Conservation (phyloP, 1,140 invertebrate species). For the Phenacoccus solenopsis region DNA sequence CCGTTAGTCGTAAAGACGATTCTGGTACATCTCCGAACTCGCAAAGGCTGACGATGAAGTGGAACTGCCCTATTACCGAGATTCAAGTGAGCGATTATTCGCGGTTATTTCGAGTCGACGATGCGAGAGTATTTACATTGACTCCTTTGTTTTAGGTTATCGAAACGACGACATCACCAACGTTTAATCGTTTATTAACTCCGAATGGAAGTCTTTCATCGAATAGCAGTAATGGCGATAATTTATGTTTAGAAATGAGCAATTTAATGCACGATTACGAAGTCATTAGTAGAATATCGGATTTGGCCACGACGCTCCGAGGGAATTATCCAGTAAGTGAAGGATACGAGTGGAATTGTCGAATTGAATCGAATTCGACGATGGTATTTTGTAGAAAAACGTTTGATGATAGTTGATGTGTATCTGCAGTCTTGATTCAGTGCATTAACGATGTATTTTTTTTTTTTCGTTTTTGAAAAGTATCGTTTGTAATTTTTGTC, state of each 20-base stretch:
- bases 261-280: constrained; percentile 88
- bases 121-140: too few relatives aligned
- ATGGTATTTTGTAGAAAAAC: too few relatives aligned
- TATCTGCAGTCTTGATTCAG: too few relatives aligned
- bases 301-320: constrained; percentile 57
- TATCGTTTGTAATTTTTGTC: too few relatives aligned
- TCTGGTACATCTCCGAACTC: constrained; percentile 44
- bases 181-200: constrained; percentile 57
- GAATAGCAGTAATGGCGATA: constrained; percentile 53
- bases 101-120: too few relatives aligned
- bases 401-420: too few relatives aligned
- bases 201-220: constrained; percentile 62
- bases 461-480: too few relatives aligned
- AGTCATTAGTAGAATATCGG: constrained; percentile 54
- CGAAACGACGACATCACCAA: constrained; percentile 64
- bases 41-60: constrained; percentile 71
- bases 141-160: constrained; percentile 35
- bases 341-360: too few relatives aligned
- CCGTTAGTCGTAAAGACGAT: constrained; percentile 57
- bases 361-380: too few relatives aligned
- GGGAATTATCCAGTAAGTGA: constrained; percentile 46
- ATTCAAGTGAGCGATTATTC: constrained; percentile 46
- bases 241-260: constrained; percentile 71
- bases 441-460: too few relatives aligned
- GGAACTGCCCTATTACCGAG: constrained; percentile 77